Evolutionary conservation across 23 tunicate genomes (phyloP), one percentile per base, ranked within the genome.

Genomic region (Clavelina lepadiformis): DNA sequence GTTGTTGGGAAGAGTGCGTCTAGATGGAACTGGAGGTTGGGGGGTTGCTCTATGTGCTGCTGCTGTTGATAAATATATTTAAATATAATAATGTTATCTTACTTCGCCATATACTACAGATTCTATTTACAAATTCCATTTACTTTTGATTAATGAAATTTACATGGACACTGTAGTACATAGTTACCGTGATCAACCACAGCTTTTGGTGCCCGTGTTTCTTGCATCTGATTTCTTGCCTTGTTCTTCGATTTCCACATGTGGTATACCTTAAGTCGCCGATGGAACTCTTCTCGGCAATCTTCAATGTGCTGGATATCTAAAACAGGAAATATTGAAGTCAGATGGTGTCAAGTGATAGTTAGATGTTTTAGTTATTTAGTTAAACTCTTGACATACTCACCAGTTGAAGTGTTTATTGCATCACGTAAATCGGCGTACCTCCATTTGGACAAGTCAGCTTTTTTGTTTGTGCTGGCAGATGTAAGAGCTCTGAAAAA

Each of bases 191-290:
- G 73, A 5, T 80, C 70, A 24, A 63, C 50, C 20, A 88, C 82
- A 4, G 74, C 45, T 54, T 53, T 58, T 4, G 96, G 96, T 19
- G 96, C 96, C 38, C 96, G 61, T 74, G 72, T 71, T 18, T 86
- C 95, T 36, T 71, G 76, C 15, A 51, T 32, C 33, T 68, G 82
- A 27, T 80, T 89, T 28, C 81, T 60, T 7, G 97, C 89, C 35
- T 75, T 81, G 63, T 89, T 81, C 71, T 75, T 86, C 22, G 78
- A 66, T 64, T 82, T 86, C 99, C 99, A 94, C 69, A 60, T 70
- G 67, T 94, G 94, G 46, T 94, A 94, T 32, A 87, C 99, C 58
- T 94, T 88, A 72, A 94, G 61, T 29, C 99, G 45, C 3, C 99
- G 76, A 50, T 88, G 95, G 57, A 85, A 94, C 45, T 94, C 99